Base-by-base conservation (phyloP, 1,140 invertebrate species). In the Eurosta solidaginis region DNA sequence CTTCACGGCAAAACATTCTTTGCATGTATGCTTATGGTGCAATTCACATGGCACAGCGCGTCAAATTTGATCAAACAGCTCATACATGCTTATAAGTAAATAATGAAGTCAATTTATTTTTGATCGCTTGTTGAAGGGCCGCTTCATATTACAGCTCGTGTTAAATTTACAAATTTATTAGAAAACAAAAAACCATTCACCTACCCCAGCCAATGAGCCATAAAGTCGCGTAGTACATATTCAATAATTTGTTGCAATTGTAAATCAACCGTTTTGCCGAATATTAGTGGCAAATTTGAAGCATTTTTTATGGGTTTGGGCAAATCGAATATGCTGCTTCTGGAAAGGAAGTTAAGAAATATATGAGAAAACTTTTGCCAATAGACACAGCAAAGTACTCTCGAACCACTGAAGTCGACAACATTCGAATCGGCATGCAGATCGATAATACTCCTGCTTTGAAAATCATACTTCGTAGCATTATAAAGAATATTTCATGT, bases 241-340 rank as follows among this genome's bases (percentile, higher is more conserved):
- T 96, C 95, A 74, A 97, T 89, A 6, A 97, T 89, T 85, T 96
- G 93, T 82, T 96, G 94, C 14, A 97, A 83, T 79, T 95, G 92
- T 83, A 92, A 92, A 84, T 96, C 95, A 40, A 97, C 93, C 79
- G 94, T 93, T 80, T 94, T 90, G 50, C 92, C 93, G 88, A 94
- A 94, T 80, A 95, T 91, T 25, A 94, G 87, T 36, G 93, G 92
- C 82, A 93, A 90, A 86, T 92, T 90, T 54, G 89, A 85, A 50
- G 86, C 82, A 81, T 87, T 87, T 77, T 81, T 84, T 12, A 85
- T 86, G 44, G 86, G 84, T 44, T 88, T 88, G 77, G 86, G 87
- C 81, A 86, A 79, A 79, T 88, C 86, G 40, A 88, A 87, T 40
- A 87, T 85, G 79, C 82, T 82, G 77, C 83, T 82, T 80, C 86